These are phyloP conservation scores for Philotrypesis tridentata DNA, from an alignment of 1,140 invertebrate genomes.

Conservation along the genomic window DNA sequence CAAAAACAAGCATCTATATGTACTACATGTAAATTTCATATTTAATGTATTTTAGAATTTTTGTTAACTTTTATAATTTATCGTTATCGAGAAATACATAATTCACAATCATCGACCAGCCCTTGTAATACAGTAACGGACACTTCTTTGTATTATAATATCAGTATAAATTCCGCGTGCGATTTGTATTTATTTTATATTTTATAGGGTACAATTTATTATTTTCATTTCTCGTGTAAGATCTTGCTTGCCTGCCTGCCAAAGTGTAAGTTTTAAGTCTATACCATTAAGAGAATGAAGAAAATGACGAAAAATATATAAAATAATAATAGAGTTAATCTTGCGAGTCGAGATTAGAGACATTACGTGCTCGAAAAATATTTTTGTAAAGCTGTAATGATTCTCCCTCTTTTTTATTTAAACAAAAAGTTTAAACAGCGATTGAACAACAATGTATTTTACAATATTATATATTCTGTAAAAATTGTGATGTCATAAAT, in stretches of 20 bases:
- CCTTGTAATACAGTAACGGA: neutral
- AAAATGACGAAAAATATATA: neutral
- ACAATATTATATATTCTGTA: conserved; percentile 32
- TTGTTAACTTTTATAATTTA: conserved; percentile 34
- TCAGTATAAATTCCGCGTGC: conserved; percentile 61
- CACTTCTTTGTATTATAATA: conserved; percentile 68
- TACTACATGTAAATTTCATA: neutral
- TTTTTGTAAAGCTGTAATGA: conserved; percentile 33
- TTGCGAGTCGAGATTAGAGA: conserved; percentile 24
- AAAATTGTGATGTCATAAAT: conserved; percentile 22
- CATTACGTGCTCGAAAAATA: conserved; percentile 25
- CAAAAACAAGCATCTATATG: neutral
- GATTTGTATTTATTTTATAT: conserved; percentile 69
- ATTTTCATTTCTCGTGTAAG: conserved; percentile 2
- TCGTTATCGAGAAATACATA: neutral
- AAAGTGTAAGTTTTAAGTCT: conserved; percentile 37
- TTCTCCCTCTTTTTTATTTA: conserved; percentile 12
- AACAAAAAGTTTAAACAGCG: neutral
- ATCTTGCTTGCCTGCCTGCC: conserved; percentile 33
- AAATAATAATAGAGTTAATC: conserved; percentile 17
- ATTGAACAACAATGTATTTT: neutral
- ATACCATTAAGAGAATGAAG: conserved; percentile 1
- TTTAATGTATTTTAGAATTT: conserved; percentile 18
- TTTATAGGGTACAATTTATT: conserved; percentile 9
- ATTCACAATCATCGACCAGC: neutral